Percentiles rank a stretch among this genome's conserved stretches.
Evolutionary conservation across 2,113 vertebrate species (phyloP).

Genomic region (Ochotona curzoniae): DNA sequence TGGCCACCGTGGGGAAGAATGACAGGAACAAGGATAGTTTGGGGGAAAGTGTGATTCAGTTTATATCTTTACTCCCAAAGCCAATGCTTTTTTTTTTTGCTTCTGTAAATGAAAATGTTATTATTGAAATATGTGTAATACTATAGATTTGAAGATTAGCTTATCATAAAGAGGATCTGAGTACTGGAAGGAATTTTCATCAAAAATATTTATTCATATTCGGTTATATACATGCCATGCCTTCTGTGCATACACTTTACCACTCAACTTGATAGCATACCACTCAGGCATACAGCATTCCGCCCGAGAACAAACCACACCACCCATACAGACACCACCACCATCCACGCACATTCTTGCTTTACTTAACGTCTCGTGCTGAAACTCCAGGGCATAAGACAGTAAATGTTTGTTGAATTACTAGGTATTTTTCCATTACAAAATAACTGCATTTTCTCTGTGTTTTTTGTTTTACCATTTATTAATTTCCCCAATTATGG

Average conservation of each 20-base stretch:
- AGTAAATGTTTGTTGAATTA: not conserved
- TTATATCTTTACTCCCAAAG: not conserved
- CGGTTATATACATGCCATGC: not conserved
- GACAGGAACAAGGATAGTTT: not conserved
- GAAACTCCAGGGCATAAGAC: not conserved
- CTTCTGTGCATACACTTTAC: too few species aligned
- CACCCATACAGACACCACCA: too few species aligned
- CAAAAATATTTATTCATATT: slow-evolving; percentile 12
- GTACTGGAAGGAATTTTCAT: not conserved
- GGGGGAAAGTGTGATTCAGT: not conserved
- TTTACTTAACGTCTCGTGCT: not conserved
- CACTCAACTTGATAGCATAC: too few species aligned
- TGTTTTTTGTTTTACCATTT: not conserved
- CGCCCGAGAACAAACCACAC: too few species aligned
- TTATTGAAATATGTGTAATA: not conserved
- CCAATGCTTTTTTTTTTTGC: not conserved
- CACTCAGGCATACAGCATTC: too few species aligned
- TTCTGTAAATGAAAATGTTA: too few species aligned
- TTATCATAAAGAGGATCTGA: not conserved
- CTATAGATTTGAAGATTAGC: not conserved
- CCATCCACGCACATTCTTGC: not conserved
- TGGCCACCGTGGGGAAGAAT: not conserved
- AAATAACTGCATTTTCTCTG: not conserved
- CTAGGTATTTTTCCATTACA: not conserved
- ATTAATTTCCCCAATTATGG: not conserved